phyloP scores from a whole-genome alignment of 2,113 vertebrate genomes.

The Cephalopterus ornatus region DNA sequence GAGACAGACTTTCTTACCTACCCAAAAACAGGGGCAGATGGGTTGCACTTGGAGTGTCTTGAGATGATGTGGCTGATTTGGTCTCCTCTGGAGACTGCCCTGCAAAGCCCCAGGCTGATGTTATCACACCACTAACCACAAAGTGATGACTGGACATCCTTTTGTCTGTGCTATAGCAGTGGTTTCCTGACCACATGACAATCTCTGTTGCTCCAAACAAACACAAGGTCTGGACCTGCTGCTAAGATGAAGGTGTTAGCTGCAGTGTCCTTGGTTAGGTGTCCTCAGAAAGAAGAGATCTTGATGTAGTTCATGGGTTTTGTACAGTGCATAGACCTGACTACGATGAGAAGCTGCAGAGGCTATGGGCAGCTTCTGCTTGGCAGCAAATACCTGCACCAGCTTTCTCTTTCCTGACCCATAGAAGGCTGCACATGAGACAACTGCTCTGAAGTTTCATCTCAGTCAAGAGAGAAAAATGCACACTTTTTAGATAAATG shows the following conservation, averaged over 20 bases:
- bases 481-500: neutral
- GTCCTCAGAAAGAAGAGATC: neutral
- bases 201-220: neutral
- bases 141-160: neutral
- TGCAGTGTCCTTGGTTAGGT: neutral
- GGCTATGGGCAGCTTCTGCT: neutral
- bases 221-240: neutral
- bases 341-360: neutral
- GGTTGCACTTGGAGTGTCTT: neutral
- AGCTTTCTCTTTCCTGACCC: neutral
- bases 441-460: neutral
- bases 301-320: accelerated
- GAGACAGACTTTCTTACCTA: neutral
- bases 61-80: neutral
- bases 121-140: neutral
- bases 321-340: neutral
- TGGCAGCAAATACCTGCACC: neutral
- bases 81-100: neutral
- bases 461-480: neutral
- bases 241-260: neutral
- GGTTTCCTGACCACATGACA: neutral
- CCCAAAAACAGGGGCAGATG: neutral
- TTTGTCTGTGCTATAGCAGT: neutral
- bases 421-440: neutral
- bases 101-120: neutral